phyloP scores from a whole-genome alignment of 2,888 invertebrate species.

The Andrena minutula region DNA sequence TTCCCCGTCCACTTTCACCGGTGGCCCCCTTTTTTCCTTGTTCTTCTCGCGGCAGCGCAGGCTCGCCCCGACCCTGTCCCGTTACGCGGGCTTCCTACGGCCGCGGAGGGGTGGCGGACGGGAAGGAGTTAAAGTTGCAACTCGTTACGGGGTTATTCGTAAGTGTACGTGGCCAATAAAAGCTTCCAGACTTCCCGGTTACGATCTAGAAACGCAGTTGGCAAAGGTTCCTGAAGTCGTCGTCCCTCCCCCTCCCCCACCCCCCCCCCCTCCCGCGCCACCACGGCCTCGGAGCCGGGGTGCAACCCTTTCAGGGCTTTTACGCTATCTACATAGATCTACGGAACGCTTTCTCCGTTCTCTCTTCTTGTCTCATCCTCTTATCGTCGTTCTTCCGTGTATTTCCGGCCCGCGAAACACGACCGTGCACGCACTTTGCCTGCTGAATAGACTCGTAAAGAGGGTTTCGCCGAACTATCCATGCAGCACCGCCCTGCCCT shows the following conservation, averaged over 20 bases:
- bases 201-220: conserved; percentile 47
- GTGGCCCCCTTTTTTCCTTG: neutral
- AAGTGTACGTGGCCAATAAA: conserved; percentile 61
- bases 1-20: neutral
- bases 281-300: neutral
- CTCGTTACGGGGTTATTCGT: conserved; percentile 53
- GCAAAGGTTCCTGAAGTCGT: conserved; percentile 48
- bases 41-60: neutral
- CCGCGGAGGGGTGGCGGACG: neutral
- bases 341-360: conserved; percentile 2
- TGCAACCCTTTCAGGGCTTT: conserved; percentile 51
- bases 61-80: conserved; percentile 11
- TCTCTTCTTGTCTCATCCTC: conserved; percentile 26
- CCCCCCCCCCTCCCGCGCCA: no score
- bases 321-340: conserved; percentile 47
- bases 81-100: conserved; percentile 14
- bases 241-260: no score
- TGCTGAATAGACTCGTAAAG: conserved; percentile 50
- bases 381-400: conserved; percentile 36
- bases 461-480: conserved; percentile 31
- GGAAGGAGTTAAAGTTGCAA: conserved; percentile 38
- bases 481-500: no score
- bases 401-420: conserved; percentile 49
- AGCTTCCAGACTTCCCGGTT: conserved; percentile 31
- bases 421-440: conserved; percentile 39